Base-by-base conservation (phyloP, 1,140 invertebrate genomes). In the Drosophila hydei region DNA sequence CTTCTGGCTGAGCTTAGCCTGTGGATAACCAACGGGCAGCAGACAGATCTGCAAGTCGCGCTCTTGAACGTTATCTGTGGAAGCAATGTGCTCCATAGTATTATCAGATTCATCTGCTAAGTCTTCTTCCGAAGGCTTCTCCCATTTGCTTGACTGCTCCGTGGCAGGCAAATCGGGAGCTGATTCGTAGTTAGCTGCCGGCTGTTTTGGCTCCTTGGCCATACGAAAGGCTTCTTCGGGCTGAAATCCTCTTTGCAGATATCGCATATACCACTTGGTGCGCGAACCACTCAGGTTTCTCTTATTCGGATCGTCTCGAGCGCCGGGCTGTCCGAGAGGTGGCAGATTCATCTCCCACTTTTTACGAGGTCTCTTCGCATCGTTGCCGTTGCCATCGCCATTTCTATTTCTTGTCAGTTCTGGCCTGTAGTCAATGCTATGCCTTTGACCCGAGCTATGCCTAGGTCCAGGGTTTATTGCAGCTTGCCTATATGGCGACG, bases 211-310 rank as follows among this genome's bases (percentile, higher is more conserved):
- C 12, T 65, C 38, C 6, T 1, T 45, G 14, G 54, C 62, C 61
- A 72, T 72, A 27, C 12, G 9, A 4, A 33, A 4, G 8, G 69
- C 69, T 25, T 58, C 54, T 1, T 42, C 52, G 0, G 36, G 4
- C 2, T 36, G 9, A 19, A 45, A 65, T 0, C 68, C 68, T 3
- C 33, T 19, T 11, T 30, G 19, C 0, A 50, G 23, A 21, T 71
- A 71, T 4, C 60, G 68, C 12, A 50, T 14, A 25, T 50, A 71
- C 51, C 68, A 56, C n/a, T 71, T 64, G 9, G 23, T 40, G 4
- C 67, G 55, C 4, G 63, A 59, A 8, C 59, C 59, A 16, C 40
- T 27, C 5, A 69, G 33, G 2, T 14, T 8, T 12, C 8, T 23
- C 1, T 19, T 30, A 5, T 61, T 45, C 1, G 23, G 55, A 19